Conservation (phyloP, 2,797 vertebrate species). For the Pygocentrus nattereri region DNA sequence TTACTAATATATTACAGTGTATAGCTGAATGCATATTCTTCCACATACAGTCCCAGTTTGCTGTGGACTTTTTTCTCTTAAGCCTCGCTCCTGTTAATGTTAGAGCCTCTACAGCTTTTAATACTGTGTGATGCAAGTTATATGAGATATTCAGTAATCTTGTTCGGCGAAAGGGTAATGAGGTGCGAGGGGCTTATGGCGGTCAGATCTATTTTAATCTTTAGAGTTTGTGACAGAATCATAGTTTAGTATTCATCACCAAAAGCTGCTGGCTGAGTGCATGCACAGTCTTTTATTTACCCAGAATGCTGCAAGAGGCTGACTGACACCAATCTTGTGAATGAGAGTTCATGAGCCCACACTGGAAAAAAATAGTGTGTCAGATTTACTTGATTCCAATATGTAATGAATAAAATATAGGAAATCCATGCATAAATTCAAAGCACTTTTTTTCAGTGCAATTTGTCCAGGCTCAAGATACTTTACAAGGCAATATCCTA, state of each 20-base stretch:
- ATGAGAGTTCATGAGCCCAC: neutral
- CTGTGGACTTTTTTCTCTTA: constrained; percentile 3
- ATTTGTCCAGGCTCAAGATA: constrained; percentile 1
- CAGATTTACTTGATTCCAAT: neutral
- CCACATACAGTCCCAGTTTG: neutral
- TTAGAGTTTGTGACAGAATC: constrained; percentile 21
- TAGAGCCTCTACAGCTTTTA: constrained; percentile 14
- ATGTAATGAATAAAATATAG: neutral
- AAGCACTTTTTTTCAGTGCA: neutral
- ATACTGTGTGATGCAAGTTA: constrained; percentile 33
- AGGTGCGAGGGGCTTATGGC: constrained; percentile 23
- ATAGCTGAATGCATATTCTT: neutral
- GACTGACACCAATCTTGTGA: constrained; percentile 27
- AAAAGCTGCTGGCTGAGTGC: neutral
- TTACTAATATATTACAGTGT: neutral
- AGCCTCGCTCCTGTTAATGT: neutral
- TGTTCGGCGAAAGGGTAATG: constrained; percentile 36
- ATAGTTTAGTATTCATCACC: constrained; percentile 29
- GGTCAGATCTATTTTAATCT: constrained; percentile 39
- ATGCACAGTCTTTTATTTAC: neutral
- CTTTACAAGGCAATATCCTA: too few relatives aligned
- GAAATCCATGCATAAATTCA: neutral
- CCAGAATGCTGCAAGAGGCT: constrained; percentile 11
- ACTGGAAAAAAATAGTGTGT: neutral
- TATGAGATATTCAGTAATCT: constrained; percentile 38